Base-by-base conservation (phyloP, 2,888 invertebrate genomes). In the Pachycephus smyrnensis region DNA sequence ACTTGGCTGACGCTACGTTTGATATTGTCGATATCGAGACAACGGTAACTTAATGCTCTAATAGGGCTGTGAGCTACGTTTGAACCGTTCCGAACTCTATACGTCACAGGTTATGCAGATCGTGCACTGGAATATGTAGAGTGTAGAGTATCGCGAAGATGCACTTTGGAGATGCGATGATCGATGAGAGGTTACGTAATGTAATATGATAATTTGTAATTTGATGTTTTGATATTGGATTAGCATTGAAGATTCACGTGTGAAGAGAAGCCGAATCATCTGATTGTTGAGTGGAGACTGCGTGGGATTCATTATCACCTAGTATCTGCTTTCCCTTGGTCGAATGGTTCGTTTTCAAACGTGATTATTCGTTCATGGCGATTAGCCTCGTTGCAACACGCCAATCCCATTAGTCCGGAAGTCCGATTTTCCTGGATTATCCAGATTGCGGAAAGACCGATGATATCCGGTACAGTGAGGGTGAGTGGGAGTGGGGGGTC, bases 21-120 rank as follows among this genome's bases (percentile, higher is more conserved):
- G 71, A 30, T 31, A 35, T 73, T 37, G 76, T 68, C 76, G 76
- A 80, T 80, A 80, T 69, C 40, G 40, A 73, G 76, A 73, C 33
- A 55, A 55, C 55, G 55, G 55, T 2, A 55, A 55, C 23, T 15
- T 23, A 23, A 55, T 9, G 55, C 15, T 55, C 55, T 23, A 23
- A 55, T 55, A 23, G 55, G 55, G 23, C 55, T 23, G 40, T 1
- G 23, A 40, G 23, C 9, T 55, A 55, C 6, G 23, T 15, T 23
- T 9, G 23, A 55, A 23, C 23, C 6, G 23, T 23, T 23, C 6
- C 1, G 1, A 55, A 55, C 23, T 9, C 23, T 23, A 23, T 2
- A 2, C 55, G 23, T 23, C 23, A 6, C 15, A 23, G 23, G 55
- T 55, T 55, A 55, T 55, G 55, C 23, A 55, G 55, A 55, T 55